Evolutionary conservation across 1,140 invertebrate species (phyloP), one percentile per base, ranked within the genome.

Genomic region (Drosophila miranda): DNA sequence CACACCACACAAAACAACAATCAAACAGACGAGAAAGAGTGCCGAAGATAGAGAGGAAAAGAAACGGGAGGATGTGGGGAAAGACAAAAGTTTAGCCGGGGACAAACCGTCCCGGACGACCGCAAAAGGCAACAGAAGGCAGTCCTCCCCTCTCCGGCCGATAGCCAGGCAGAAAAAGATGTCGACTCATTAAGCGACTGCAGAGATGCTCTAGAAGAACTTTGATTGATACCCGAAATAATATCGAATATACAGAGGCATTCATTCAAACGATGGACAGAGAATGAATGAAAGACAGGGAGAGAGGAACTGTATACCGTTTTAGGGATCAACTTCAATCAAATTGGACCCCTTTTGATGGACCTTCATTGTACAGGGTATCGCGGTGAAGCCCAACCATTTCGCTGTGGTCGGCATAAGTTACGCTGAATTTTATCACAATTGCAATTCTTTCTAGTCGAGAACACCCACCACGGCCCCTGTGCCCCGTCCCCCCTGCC

Each of bases 341-440:
- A 1, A 21, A 19, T 19, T n/a, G 19, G 19, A 21, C 6, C 9
- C 28, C 6, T 28, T 14, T n/a, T n/a, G 13, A 68, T 42, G 41
- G 26, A 67, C 69, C 23, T 48, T 11, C 42, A n/a, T 11, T 14
- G 6, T 42, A 21, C 9, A 67, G 56, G 21, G 69, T 81, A 77
- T 62, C 14, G 16, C n/a, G 28, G 58, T 60, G 59, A 74, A 11
- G 59, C 69, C 54, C 61, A 57, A 69, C 62, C 72, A 67, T 87
- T 87, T 86, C 71, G 81, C 81, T 84, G 81, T 77, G 81, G 81
- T 86, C 83, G 81, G 80, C 81, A 84, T 84, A 84, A 84, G 80
- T 84, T 80, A 84, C 81, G 78, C 82, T 87, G 78, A 87, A 87
- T 87, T 87, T 87, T 87, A 82, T 87, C 78, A 87, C 82, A 87